These are phyloP conservation scores for Sipha maydis DNA, from an alignment of 2,888 invertebrate species.

Conservation along the genomic window DNA sequence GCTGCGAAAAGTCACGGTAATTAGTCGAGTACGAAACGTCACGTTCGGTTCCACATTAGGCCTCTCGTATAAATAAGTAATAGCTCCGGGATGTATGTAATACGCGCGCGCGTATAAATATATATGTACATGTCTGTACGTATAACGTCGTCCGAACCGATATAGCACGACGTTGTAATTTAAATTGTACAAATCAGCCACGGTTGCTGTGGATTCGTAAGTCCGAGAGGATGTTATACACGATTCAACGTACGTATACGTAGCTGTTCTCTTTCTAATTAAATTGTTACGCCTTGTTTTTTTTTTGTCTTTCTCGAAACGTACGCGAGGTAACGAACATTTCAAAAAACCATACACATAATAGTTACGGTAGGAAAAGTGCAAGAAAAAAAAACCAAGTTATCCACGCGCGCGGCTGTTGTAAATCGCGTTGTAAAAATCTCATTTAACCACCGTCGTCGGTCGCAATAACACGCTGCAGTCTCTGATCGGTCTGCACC, in stretches of 20 bases:
- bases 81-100: constrained; percentile 2
- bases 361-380: neutral
- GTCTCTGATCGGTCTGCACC: neutral
- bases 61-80: constrained; percentile 54
- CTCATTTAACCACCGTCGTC: neutral
- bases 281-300: constrained; percentile 43
- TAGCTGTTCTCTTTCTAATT: neutral
- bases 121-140: neutral
- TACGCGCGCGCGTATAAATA: neutral
- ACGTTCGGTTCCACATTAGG: constrained; percentile 62
- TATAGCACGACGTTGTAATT: constrained; percentile 55
- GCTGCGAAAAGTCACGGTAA: constrained; percentile 58
- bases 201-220: constrained; percentile 21
- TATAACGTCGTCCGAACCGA: constrained; percentile 14
- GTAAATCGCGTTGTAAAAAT: neutral
- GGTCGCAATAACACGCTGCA: neutral
- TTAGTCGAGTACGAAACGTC: constrained; percentile 60
- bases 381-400: neutral
- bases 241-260: neutral
- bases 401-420: neutral
- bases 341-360: neutral
- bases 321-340: neutral
- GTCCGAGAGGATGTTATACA: neutral
- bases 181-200: constrained; percentile 54
- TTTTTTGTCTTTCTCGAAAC: neutral